These are phyloP conservation scores for Anagyrus pseudococci DNA, from an alignment of 2,888 invertebrate genomes.

Conservation along the genomic window DNA sequence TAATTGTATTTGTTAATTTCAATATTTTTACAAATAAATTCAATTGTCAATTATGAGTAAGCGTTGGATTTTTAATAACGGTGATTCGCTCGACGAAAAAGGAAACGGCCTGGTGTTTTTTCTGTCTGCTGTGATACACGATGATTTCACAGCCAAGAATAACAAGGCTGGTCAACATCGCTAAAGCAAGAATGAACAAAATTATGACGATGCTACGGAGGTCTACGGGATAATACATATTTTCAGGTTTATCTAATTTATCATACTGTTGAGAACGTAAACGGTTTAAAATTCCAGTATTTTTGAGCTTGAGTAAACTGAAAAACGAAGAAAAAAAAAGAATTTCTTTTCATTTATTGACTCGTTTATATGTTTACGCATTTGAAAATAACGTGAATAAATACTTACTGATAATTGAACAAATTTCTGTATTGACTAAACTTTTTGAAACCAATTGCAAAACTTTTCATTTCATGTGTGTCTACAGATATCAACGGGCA, in stretches of 20 bases:
- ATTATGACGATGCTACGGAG: slow-evolving; percentile 29
- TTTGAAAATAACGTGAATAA: background rate
- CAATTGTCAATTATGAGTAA: too few species aligned
- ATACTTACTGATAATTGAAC: slow-evolving; percentile 47
- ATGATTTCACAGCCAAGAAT: slow-evolving; percentile 13
- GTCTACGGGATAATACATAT: slow-evolving; percentile 27
- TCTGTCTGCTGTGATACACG: too few species aligned
- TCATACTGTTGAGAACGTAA: slow-evolving; percentile 5
- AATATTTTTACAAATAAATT: too few species aligned
- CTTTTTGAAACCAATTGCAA: slow-evolving; percentile 44
- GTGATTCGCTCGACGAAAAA: too few species aligned
- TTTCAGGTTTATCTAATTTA: slow-evolving; percentile 4
- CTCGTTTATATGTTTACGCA: background rate
- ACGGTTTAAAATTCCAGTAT: slow-evolving; percentile 28
- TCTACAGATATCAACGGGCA: slow-evolving; percentile 42
- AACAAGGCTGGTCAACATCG: too few species aligned
- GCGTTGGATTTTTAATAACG: too few species aligned
- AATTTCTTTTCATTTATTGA: too few species aligned
- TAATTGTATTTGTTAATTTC: too few species aligned
- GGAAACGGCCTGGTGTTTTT: too few species aligned
- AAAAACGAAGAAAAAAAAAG: too few species aligned
- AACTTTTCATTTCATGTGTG: slow-evolving; percentile 41
- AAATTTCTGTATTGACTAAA: slow-evolving; percentile 44
- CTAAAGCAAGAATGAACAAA: slow-evolving; percentile 26
- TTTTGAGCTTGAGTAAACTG: slow-evolving; percentile 40